Evolutionary conservation across 2,888 invertebrate genomes (phyloP).

Genomic region (Dryococelus australis): DNA sequence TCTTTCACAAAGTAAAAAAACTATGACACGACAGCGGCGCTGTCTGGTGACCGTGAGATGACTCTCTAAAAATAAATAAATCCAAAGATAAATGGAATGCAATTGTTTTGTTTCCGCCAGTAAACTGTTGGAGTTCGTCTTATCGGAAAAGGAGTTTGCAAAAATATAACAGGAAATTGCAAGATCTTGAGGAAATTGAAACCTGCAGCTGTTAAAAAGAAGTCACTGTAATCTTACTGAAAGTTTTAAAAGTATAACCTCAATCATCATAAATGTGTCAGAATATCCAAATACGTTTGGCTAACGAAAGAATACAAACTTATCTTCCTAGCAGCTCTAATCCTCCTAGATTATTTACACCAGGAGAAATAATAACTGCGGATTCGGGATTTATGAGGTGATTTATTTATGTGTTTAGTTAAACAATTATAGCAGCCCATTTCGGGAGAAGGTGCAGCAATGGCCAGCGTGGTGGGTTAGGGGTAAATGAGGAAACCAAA

Average conservation of each 20-base stretch:
- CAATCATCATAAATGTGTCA: slow-evolving; percentile 27
- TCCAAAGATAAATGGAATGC: background rate
- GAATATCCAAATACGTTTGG: slow-evolving; percentile 41
- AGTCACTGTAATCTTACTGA: no score
- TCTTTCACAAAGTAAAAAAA: slow-evolving; percentile 38
- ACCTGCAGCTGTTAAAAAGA: no score
- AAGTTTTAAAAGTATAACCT: background rate
- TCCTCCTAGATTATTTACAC: slow-evolving; percentile 40
- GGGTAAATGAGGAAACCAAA: no score
- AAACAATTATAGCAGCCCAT: no score
- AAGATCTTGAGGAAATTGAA: no score
- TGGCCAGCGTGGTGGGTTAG: no score
- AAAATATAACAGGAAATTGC: no score
- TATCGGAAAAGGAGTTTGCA: no score
- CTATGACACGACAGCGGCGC: slow-evolving; percentile 2
- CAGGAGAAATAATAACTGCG: slow-evolving; percentile 42
- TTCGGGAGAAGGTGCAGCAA: no score
- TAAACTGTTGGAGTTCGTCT: no score
- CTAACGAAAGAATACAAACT: slow-evolving; percentile 42
- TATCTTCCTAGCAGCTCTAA: slow-evolving; percentile 32
- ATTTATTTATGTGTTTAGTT: background rate
- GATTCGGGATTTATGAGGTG: slow-evolving; percentile 43
- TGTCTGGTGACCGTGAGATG: background rate
- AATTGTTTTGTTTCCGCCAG: background rate
- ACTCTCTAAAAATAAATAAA: background rate